These are phyloP conservation scores for Mastomys natalensis DNA, from an alignment of 2,113 vertebrate species.

Conservation along the genomic window DNA sequence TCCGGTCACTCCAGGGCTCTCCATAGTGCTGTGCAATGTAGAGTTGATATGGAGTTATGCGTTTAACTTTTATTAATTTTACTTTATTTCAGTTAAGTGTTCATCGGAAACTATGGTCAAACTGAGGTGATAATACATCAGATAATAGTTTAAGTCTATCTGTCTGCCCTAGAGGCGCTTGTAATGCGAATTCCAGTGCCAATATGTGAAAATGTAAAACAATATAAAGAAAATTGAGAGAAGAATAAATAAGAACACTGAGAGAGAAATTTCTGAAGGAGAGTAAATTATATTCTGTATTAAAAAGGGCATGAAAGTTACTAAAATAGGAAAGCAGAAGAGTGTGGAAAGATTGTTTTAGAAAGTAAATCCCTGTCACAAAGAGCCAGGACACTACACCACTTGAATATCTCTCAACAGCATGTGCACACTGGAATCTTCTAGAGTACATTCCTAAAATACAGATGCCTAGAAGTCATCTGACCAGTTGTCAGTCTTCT, in stretches of 20 bases:
- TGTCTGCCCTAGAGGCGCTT: neutral
- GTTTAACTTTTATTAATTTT: conserved; percentile 51
- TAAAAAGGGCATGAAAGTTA: neutral
- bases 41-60: neutral
- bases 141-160: conserved; percentile 29
- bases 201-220: conserved; percentile 4
- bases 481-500: neutral
- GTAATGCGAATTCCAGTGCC: neutral
- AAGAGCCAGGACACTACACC: neutral
- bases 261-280: neutral
- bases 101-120: conserved; percentile 26
- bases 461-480: neutral
- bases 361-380: neutral
- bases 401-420: neutral
- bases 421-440: neutral
- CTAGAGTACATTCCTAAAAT: neutral
- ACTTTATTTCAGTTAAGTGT: neutral
- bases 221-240: neutral
- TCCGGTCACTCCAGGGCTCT: neutral
- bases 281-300: neutral
- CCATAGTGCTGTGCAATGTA: neutral
- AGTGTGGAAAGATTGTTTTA: neutral
- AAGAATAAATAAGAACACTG: neutral
- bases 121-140: conserved; percentile 9
- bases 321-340: neutral